These are phyloP conservation scores for Nettapus auritus DNA, from an alignment of 2,113 vertebrate genomes.

Conservation along the genomic window DNA sequence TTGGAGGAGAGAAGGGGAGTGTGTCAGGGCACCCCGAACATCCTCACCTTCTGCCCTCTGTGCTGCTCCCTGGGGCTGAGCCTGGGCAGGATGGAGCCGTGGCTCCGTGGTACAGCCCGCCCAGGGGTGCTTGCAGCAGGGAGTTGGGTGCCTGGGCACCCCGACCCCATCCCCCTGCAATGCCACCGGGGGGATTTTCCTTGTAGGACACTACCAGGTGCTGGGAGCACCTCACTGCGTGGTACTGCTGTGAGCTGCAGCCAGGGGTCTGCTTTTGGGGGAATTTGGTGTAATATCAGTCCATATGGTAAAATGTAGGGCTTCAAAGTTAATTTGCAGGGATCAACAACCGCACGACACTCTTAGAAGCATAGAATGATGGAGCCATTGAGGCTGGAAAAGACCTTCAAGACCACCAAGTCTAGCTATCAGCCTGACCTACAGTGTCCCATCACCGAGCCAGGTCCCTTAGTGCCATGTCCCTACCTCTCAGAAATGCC, in stretches of 20 bases:
- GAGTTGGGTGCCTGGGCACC: not conserved
- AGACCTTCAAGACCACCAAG: too few relatives aligned
- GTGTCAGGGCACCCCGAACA: not conserved
- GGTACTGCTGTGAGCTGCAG: rapidly evolving
- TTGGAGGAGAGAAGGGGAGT: not conserved
- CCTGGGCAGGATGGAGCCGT: too few relatives aligned
- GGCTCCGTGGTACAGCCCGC: not conserved
- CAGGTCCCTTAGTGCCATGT: too few relatives aligned
- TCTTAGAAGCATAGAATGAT: too few relatives aligned
- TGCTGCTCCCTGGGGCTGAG: not conserved
- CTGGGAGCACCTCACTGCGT: not conserved
- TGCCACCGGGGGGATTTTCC: not conserved
- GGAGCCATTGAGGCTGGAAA: too few relatives aligned
- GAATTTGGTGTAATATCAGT: too few relatives aligned
- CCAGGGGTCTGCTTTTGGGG: not conserved
- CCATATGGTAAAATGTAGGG: not conserved
- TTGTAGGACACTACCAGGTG: not conserved
- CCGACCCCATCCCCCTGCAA: not conserved
- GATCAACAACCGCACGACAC: not conserved
- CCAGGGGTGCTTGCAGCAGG: rapidly evolving
- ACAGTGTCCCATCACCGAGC: too few relatives aligned
- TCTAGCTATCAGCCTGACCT: too few relatives aligned
- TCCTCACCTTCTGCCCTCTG: not conserved
- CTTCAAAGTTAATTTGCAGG: not conserved
- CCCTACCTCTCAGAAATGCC: too few relatives aligned